Evolutionary conservation across 2,797 vertebrate genomes (phyloP).

Genomic region (Acipenser oxyrinchus): DNA sequence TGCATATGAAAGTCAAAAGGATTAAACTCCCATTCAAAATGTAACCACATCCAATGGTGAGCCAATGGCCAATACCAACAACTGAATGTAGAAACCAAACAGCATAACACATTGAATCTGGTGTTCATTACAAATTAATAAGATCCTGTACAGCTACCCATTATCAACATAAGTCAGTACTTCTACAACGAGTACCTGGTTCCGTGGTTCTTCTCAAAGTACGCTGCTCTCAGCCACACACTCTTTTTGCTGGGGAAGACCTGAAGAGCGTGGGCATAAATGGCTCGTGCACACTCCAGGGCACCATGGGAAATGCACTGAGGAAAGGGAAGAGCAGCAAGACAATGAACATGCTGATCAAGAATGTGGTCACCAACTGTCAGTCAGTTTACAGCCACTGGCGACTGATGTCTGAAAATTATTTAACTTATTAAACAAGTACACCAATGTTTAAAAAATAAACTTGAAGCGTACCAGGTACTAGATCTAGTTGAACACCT

Average conservation of each 20-base stretch:
- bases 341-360: constrained; percentile 10
- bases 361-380: neutral
- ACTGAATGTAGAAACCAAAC: no score
- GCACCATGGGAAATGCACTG: constrained; percentile 94
- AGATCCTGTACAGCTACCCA: neutral
- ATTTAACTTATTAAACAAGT: no score
- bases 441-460: no score
- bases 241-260: constrained; percentile 98
- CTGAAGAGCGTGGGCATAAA: constrained; percentile 91
- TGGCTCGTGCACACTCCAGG: constrained; percentile 89
- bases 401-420: neutral
- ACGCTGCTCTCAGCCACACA: constrained; percentile 91
- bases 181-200: constrained; percentile 62
- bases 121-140: no score
- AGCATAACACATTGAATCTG: no score
- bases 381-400: constrained; percentile 1
- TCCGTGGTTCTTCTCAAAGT: constrained; percentile 95
- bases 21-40: no score
- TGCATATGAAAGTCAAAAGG: no score
- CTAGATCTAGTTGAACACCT: no score
- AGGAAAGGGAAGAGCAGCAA: constrained; percentile 10
- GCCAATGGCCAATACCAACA: no score
- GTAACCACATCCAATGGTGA: no score
- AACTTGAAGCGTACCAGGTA: no score
- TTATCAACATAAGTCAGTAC: neutral